Conservation (phyloP, 2,113 vertebrate species). For the Gallinago jamesoni region DNA sequence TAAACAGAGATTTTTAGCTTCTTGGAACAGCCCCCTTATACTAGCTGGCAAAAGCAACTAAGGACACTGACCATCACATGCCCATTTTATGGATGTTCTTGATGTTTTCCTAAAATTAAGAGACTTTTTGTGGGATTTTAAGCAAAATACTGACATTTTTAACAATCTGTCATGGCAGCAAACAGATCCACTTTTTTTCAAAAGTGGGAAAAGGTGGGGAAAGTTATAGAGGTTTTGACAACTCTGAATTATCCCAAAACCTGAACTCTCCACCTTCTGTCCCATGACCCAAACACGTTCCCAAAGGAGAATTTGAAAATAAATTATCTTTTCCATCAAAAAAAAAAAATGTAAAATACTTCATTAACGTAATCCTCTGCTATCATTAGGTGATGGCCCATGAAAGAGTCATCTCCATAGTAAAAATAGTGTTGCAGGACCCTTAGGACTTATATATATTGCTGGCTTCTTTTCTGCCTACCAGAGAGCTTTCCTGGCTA, state of each 20-base stretch:
- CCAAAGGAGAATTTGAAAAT: neutral
- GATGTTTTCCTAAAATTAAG: neutral
- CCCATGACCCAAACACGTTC: neutral
- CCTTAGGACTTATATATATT: neutral
- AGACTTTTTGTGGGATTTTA: neutral
- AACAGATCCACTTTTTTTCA: neutral
- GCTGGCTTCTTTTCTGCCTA: neutral
- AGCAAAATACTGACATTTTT: neutral
- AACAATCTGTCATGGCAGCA: neutral
- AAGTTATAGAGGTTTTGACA: neutral
- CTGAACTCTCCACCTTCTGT: neutral
- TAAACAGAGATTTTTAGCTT: neutral
- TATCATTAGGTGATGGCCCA: neutral
- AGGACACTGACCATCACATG: neutral
- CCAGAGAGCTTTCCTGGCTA: neutral
- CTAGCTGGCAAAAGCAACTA: neutral
- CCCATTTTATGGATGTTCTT: neutral
- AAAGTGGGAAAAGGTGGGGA: neutral
- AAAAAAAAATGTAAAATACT: neutral
- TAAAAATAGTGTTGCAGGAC: neutral
- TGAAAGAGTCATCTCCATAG: neutral
- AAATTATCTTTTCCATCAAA: neutral
- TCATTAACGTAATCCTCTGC: neutral
- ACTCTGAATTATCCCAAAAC: neutral
- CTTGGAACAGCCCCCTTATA: neutral